These are phyloP conservation scores for Melipona bicolor DNA, from an alignment of 2,888 invertebrate genomes.

Conservation along the genomic window DNA sequence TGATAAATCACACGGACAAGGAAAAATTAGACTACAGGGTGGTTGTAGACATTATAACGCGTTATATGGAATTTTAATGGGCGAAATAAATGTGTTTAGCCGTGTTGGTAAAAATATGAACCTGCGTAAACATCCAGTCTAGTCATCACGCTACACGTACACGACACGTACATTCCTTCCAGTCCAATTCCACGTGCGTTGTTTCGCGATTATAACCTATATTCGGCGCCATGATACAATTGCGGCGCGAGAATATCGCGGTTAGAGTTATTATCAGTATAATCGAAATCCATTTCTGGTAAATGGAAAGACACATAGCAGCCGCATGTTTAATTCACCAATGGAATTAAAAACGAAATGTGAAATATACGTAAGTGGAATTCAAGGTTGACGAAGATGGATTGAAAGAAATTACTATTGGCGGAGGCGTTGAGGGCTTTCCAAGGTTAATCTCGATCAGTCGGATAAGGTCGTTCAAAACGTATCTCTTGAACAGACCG, in stretches of 20 bases:
- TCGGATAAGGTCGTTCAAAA: not conserved
- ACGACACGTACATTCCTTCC: not conserved
- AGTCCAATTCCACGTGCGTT: not conserved
- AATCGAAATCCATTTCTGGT: not conserved
- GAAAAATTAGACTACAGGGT: not conserved
- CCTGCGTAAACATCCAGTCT: not conserved
- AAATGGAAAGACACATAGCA: not conserved
- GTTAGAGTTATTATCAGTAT: not conserved
- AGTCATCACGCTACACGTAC: not conserved
- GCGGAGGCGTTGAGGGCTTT: conserved; percentile 11
- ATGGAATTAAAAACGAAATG: not conserved
- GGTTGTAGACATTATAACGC: not conserved
- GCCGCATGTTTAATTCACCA: not conserved
- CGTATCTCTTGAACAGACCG: not conserved
- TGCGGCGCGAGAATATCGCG: not conserved
- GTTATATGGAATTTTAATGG: not conserved
- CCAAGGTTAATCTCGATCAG: conserved; percentile 3
- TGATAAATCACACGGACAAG: not conserved
- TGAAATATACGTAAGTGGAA: not conserved
- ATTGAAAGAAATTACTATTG: not conserved
- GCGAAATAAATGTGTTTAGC: not conserved
- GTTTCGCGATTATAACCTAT: not conserved
- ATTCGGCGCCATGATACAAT: not conserved
- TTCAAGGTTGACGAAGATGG: conserved; percentile 4
- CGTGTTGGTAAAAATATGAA: not conserved